Percentiles rank a stretch among this genome's conserved stretches.
These are phyloP conservation scores for Pardalotus punctatus DNA, from an alignment of 2,113 vertebrate species.

Conservation along the genomic window DNA sequence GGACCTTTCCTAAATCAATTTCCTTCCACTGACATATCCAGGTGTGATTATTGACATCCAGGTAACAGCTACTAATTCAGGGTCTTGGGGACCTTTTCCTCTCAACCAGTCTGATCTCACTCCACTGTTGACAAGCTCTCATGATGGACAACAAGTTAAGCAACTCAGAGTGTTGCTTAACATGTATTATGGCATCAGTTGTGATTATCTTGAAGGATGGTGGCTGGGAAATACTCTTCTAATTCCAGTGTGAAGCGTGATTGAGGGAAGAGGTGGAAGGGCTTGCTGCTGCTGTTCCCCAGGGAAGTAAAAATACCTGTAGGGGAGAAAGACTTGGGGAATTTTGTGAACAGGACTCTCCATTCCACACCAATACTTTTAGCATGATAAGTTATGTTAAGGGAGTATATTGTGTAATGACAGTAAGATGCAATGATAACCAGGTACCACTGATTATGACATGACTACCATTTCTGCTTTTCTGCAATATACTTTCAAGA, in stretches of 20 bases:
- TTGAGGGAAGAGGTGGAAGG: background rate
- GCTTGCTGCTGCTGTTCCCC: background rate
- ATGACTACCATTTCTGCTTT: background rate
- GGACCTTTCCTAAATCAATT: background rate
- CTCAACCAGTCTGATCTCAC: background rate
- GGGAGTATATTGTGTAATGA: background rate
- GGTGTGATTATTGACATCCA: accelerated
- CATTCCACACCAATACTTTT: background rate
- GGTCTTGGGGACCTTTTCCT: background rate
- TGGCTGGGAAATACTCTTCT: background rate
- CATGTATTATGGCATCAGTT: background rate
- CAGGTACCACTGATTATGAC: background rate
- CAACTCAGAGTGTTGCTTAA: background rate
- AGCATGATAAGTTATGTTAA: background rate
- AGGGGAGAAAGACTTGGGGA: too few relatives aligned
- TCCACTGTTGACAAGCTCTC: background rate
- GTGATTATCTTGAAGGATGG: background rate
- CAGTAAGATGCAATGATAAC: background rate
- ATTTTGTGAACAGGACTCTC: background rate
- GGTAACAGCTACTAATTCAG: background rate
- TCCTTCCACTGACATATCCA: background rate
- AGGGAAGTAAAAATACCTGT: background rate
- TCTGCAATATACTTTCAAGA: background rate
- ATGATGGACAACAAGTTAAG: background rate
- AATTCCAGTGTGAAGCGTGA: background rate